Conservation (phyloP, 2,797 vertebrate species). For the Lacerta agilis region DNA sequence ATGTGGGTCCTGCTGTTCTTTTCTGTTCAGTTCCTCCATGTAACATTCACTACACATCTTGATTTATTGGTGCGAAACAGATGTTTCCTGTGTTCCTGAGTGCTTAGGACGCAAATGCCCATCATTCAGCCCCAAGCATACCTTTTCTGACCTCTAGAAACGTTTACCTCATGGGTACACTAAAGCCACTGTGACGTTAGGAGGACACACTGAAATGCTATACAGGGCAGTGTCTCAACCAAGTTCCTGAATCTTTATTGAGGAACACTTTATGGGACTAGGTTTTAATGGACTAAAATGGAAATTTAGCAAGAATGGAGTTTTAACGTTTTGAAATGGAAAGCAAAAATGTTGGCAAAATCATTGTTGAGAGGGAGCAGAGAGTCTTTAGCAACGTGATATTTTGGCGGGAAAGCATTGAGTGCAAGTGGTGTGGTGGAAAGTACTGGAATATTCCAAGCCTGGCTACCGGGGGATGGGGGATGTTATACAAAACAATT, state of each 20-base stretch:
- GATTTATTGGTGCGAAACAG: not conserved
- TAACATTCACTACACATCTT: conserved; percentile 16
- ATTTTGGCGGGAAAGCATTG: conserved; percentile 30
- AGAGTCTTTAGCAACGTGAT: conserved; percentile 2
- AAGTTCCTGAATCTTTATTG: conserved; percentile 9
- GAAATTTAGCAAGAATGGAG: conserved; percentile 4
- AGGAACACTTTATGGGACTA: conserved; percentile 25
- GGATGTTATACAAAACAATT: conserved; percentile 3
- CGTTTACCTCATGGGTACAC: not conserved
- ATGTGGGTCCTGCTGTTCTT: not conserved
- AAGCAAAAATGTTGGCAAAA: conserved; percentile 18
- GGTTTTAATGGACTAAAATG: conserved; percentile 8
- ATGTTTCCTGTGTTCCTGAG: conserved; percentile 1
- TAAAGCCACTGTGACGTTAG: not conserved
- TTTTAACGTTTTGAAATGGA: conserved; percentile 22
- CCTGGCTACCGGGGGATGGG: not conserved
- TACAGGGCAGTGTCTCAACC: not conserved
- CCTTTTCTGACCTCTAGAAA: not conserved
- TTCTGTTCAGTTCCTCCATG: not conserved
- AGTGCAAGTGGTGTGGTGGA: conserved; percentile 7
- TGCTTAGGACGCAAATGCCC: not conserved
- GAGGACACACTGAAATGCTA: not conserved
- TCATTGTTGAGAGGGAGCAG: not conserved
- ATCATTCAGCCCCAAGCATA: conserved; percentile 9
- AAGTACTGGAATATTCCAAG: not conserved